Base-by-base conservation (phyloP, 2,797 vertebrate species). In the Acipenser transmontanus region DNA sequence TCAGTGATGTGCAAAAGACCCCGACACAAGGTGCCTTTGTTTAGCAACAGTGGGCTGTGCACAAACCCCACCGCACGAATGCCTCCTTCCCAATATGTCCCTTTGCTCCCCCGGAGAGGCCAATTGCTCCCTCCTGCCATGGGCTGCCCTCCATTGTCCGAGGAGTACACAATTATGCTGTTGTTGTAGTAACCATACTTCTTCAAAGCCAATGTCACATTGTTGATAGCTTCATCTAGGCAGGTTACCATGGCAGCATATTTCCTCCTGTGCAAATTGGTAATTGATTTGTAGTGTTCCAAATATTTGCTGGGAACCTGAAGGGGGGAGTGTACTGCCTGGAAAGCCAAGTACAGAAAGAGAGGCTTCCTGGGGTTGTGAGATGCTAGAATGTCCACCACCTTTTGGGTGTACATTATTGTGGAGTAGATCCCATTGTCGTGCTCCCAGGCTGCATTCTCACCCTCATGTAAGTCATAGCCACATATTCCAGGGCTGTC, bases 201-300 rank as follows among this genome's bases (percentile, higher is more conserved):
- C 77, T 92, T 94, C 0, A 99, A 84, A 0, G 95, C 93, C 7
- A 88, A 65, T 0, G 96, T 98, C 70, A 99, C 87, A 1, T 99
- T 98, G 78, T 84, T 83, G 70, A 98, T 85, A 0, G 95, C 95
- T 81, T 98, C 95, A 3, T 99, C 97, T 68, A 98, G 84, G 76
- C 96, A 98, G 64, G 93, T 92, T 51, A 99, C 90, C 97, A 99
- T 98, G 49, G 97, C 96, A 0, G 95, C 96, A 0, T 98, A 98
- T 71, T 95, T 91, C 8, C 95, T 84, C 1, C 97, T 88, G 69
- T 94, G 87, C 57, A 89, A 81, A 75, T 98, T 98, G 50, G 93
- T 88, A 61, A 99, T 98, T 0, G 92, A 94, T 66, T 92, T 85
- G 77, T 98, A 97, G 71, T 90, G 93, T 51, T 95, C 91, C 52